Conservation (phyloP, 2,797 vertebrate species). For the Natrix natrix region DNA sequence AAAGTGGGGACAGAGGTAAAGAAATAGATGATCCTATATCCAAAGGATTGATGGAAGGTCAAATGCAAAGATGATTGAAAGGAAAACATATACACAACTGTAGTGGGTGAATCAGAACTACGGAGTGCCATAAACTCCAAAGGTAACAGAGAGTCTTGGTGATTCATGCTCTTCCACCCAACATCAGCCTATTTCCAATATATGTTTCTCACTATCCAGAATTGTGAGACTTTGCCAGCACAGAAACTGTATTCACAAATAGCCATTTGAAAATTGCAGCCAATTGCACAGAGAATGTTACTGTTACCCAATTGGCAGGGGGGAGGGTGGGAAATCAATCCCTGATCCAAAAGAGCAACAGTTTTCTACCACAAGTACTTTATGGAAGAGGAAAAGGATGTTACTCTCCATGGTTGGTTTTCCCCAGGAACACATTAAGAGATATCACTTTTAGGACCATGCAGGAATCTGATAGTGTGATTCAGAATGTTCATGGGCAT, state of each 20-base stretch:
- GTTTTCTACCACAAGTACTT: neutral
- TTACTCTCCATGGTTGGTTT: neutral
- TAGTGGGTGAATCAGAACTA: neutral
- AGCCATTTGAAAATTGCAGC: neutral
- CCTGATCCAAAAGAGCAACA: neutral
- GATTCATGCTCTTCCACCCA: neutral
- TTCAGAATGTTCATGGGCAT: neutral
- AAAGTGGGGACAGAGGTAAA: neutral
- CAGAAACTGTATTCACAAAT: neutral
- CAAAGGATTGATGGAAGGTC: neutral
- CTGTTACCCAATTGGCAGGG: neutral
- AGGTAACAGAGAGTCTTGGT: neutral
- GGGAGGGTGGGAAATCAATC: neutral
- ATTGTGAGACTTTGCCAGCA: neutral
- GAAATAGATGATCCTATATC: neutral
- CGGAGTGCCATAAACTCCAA: neutral
- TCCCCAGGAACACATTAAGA: neutral
- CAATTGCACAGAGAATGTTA: neutral
- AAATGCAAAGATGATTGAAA: neutral
- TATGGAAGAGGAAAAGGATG: neutral
- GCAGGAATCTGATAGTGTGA: neutral
- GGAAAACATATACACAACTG: neutral
- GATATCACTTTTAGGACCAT: neutral
- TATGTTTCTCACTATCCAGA: neutral
- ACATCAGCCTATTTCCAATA: neutral